Conservation (phyloP, 2,113 vertebrate species). For the Arvicanthis niloticus region DNA sequence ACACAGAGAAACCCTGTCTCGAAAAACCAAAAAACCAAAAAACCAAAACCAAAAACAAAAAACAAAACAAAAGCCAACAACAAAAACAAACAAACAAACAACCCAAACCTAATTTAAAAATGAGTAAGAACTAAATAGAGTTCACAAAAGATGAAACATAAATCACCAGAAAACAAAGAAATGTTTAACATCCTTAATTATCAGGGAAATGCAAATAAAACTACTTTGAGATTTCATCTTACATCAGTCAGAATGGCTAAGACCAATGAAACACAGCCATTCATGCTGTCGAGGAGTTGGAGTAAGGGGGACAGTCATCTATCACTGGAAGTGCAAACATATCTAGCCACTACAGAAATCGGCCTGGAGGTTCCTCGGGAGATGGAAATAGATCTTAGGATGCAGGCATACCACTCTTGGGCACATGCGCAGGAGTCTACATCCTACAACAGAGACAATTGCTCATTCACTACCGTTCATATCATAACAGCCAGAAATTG, state of each 20-base stretch:
- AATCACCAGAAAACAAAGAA: background rate
- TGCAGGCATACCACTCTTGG: background rate
- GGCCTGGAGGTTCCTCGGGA: background rate
- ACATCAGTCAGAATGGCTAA: background rate
- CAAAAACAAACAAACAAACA: background rate
- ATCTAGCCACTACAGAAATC: background rate
- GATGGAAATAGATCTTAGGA: background rate
- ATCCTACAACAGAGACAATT: background rate
- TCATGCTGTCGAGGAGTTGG: background rate
- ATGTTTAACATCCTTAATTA: background rate
- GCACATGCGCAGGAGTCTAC: background rate
- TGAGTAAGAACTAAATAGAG: background rate
- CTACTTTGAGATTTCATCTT: background rate
- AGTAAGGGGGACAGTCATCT: background rate
- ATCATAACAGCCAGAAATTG: background rate
- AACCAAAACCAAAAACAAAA: too few relatives aligned
- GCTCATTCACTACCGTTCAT: background rate
- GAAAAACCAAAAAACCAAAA: too few relatives aligned
- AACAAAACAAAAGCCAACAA: background rate
- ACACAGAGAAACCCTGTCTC: too few relatives aligned
- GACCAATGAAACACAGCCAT: background rate
- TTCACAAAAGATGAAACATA: background rate
- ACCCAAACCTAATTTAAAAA: background rate
- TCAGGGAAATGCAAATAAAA: background rate
- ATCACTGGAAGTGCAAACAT: background rate